These are phyloP conservation scores for Nicator chloris DNA, from an alignment of 2,113 vertebrate species.

Conservation along the genomic window DNA sequence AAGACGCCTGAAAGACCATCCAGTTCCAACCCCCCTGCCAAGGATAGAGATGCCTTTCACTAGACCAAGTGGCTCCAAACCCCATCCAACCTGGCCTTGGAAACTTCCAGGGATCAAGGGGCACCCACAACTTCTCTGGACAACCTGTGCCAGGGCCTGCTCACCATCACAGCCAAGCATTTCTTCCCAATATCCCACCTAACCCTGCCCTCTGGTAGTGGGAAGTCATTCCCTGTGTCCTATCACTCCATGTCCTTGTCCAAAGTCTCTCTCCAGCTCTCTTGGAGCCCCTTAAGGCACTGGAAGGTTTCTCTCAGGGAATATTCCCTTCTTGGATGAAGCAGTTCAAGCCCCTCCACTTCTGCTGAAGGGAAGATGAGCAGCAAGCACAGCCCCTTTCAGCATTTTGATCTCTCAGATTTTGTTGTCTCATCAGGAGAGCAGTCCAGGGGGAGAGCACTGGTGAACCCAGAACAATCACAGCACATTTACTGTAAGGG, in stretches of 20 bases:
- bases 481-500: not conserved
- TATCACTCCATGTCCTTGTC: not conserved
- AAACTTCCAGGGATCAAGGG: not conserved
- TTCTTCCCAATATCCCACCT: not conserved
- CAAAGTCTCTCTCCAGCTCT: not conserved
- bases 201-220: not conserved
- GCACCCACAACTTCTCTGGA: not conserved
- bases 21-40: not conserved
- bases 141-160: fast-evolving
- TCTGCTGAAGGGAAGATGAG: not conserved
- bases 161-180: fast-evolving
- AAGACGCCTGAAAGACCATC: not conserved
- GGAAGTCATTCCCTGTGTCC: not conserved
- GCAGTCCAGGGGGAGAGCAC: not conserved
- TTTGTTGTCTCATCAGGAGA: not conserved
- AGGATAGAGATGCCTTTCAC: too few relatives aligned
- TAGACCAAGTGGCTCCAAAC: fast-evolving
- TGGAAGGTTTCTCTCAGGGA: not conserved
- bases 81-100: fast-evolving
- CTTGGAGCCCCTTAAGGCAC: not conserved
- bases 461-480: constrained; percentile 4
- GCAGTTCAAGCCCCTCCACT: not conserved
- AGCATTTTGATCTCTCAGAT: constrained; percentile 16
- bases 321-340: not conserved
- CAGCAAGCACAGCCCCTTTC: not conserved